Evolutionary conservation across 2,888 invertebrate species (phyloP), one percentile per base, ranked within the genome.

Genomic region (Acholoe squamosa): DNA sequence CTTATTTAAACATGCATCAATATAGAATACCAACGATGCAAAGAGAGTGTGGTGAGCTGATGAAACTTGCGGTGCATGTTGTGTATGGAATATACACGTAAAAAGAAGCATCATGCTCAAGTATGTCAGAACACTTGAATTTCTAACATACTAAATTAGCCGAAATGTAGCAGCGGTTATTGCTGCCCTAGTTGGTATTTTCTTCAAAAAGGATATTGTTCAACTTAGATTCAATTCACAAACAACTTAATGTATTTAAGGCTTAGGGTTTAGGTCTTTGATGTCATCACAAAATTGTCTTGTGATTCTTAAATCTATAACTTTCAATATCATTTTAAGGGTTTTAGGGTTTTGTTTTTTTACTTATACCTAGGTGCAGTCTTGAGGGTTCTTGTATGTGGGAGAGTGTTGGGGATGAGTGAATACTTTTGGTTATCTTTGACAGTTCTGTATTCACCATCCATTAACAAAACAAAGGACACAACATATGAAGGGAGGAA

Each of bases 401-500:
- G 19, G 43, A 34, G 3, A 14, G 43, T 33, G 33, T 16, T 3
- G 33, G 1, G 22, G 43, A 25, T 80, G 33, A 43, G 33, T 33
- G 19, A 43, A 80, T 33, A 43, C 33, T n/a, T 3, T 33, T 22
- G n/a, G 22, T n/a, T 22, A 14, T 61, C 25, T 22, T 61, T n/a
- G 25, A 61, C 25, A 61, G 5, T 25, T 25, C 76, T 25, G 31
- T 76, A 31, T 76, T 76, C 76, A 76, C 76, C 19, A 19, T 80
- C 34, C 34, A 43, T 10, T 28, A 76, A 19, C 28, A 31, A 43
- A 33, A 80, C 76, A 80, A 33, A 80, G 80, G 80, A 80, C 80
- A 80, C 80, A 80, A 80, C 80, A 80, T 33, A 80, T 80, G 80
- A 80, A 80, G 76, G 76, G 61, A 61, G 76, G 76, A 28, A 28